A percentile compares a stretch with the other conserved stretches of the same genome.
phyloP scores from a whole-genome alignment of 2,888 invertebrate species.

The Autographa gamma region DNA sequence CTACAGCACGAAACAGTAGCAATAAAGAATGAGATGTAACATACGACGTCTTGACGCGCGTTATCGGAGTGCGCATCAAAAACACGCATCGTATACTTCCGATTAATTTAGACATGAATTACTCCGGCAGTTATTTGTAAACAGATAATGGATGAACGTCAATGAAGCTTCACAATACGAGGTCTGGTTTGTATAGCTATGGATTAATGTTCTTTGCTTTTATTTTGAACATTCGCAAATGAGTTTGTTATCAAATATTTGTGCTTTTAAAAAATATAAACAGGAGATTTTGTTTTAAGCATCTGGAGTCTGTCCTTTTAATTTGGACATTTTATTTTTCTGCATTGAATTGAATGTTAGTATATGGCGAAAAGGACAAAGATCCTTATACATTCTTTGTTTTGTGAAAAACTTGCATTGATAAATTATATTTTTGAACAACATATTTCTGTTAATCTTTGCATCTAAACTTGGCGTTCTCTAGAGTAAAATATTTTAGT shows the following conservation, averaged over 20 bases:
- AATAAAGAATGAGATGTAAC: constrained; percentile 19
- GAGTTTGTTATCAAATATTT: neutral
- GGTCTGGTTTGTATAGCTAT: constrained; percentile 16
- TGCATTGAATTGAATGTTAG: neutral
- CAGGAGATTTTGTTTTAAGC: neutral
- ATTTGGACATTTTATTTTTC: neutral
- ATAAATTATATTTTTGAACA: neutral
- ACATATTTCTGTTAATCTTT: neutral
- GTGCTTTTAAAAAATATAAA: neutral
- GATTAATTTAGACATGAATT: constrained; percentile 34
- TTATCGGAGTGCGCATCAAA: constrained; percentile 25
- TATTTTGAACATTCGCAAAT: neutral
- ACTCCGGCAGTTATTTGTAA: constrained; percentile 31
- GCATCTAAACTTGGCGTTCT: neutral
- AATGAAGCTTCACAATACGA: constrained; percentile 25
- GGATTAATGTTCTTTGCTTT: constrained; percentile 11
- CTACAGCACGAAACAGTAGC: constrained; percentile 22
- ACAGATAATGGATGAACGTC: constrained; percentile 32
- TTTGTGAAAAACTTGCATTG: too few species aligned
- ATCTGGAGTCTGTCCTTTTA: neutral
- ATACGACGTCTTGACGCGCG: constrained; percentile 44
- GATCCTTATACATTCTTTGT: neutral
- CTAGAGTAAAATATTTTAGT: constrained; percentile 8
- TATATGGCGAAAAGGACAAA: neutral
- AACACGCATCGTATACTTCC: constrained; percentile 29